phyloP scores from a whole-genome alignment of 1,140 invertebrate genomes.

The Bombyx mori region ASM3026992v2 NC_085110.1:17575501-17576000 shows the following conservation, averaged over 20 bases:
- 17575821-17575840: no score
- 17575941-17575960: no score
- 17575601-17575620: conserved; percentile 75
- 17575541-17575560: conserved; percentile 65
- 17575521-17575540: conserved; percentile 54
- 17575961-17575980: no score
- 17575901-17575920: no score
- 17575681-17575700: conserved; percentile 64
- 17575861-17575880: no score
- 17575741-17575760: conserved; percentile 56
- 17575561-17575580: conserved; percentile 56
- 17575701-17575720: conserved; percentile 77
- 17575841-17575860: no score
- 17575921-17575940: no score
- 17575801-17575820: no score
- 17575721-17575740: conserved; percentile 81
- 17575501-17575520: conserved; percentile 42
- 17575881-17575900: no score
- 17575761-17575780: neutral
- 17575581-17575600: conserved; percentile 50
- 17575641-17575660: conserved; percentile 58
- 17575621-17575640: conserved; percentile 72
- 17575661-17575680: conserved; percentile 63
- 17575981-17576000: no score
- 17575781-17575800: neutral